phyloP scores from a whole-genome alignment of 1,140 invertebrate genomes.

The Nylanderia fulva region DNA sequence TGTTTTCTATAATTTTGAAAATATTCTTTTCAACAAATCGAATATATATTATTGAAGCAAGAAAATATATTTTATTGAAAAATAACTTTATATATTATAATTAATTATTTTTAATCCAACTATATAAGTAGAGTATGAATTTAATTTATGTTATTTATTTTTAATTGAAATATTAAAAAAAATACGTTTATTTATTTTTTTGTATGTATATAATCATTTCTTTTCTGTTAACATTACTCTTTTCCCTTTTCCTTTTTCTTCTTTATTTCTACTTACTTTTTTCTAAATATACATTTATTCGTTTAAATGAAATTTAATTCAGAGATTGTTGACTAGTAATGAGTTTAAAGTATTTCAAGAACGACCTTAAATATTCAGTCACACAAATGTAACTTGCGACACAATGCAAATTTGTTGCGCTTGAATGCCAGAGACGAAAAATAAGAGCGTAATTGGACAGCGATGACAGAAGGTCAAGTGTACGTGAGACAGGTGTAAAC shows the following conservation, averaged over 20 bases:
- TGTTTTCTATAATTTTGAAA: conserved; percentile 4
- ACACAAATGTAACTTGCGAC: not conserved
- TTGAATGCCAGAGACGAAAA: not conserved
- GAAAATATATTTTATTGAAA: not conserved
- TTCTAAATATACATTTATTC: not conserved
- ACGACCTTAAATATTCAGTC: not conserved
- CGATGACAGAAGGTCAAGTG: not conserved
- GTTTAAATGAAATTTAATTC: not conserved
- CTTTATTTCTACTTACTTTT: not conserved
- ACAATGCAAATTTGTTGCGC: conserved; percentile 2
- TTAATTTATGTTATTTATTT: not conserved
- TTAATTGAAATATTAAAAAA: not conserved
- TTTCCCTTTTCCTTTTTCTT: not conserved
- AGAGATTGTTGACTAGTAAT: not conserved
- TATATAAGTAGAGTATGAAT: not conserved
- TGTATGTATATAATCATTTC: not conserved
- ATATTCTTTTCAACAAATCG: not conserved
- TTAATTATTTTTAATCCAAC: not conserved
- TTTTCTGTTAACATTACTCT: not conserved
- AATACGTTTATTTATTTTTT: not conserved
- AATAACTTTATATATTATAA: not conserved
- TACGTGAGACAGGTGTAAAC: not conserved
- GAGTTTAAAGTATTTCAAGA: not conserved
- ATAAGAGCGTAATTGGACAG: not conserved
- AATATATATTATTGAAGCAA: not conserved